phyloP scores from a whole-genome alignment of 2,113 vertebrate species.

The Cyanistes caeruleus region DNA sequence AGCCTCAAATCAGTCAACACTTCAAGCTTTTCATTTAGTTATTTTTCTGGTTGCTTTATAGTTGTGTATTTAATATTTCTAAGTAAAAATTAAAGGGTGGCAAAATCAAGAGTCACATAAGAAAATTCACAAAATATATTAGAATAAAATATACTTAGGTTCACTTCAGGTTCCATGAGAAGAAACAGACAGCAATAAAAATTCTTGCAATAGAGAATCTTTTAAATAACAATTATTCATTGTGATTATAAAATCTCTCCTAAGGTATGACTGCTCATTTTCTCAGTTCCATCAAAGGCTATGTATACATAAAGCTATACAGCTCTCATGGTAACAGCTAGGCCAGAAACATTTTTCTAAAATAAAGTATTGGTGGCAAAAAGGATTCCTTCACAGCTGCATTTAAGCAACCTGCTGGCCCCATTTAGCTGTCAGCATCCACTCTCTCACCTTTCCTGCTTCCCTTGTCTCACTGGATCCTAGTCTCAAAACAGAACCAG shows the following conservation, averaged over 20 bases:
- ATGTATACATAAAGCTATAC: neutral
- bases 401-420: neutral
- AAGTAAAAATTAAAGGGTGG: neutral
- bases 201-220: neutral
- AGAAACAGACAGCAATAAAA: slow-evolving; percentile 1
- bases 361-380: neutral
- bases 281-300: neutral
- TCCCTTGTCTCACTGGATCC: neutral
- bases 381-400: neutral
- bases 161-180: neutral
- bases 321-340: neutral
- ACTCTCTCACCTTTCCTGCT: neutral
- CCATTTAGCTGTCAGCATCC: neutral
- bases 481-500: neutral
- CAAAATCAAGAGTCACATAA: neutral
- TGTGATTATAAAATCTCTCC: neutral
- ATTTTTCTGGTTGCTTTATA: neutral
- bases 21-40: neutral
- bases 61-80: neutral
- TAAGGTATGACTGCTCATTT: neutral
- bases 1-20: neutral
- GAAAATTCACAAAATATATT: neutral
- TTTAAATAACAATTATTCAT: neutral
- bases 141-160: neutral
- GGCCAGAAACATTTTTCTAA: neutral